These are phyloP conservation scores for Platorchestia sp. DNA, from an alignment of 1,140 invertebrate genomes.

Conservation along the genomic window DNA sequence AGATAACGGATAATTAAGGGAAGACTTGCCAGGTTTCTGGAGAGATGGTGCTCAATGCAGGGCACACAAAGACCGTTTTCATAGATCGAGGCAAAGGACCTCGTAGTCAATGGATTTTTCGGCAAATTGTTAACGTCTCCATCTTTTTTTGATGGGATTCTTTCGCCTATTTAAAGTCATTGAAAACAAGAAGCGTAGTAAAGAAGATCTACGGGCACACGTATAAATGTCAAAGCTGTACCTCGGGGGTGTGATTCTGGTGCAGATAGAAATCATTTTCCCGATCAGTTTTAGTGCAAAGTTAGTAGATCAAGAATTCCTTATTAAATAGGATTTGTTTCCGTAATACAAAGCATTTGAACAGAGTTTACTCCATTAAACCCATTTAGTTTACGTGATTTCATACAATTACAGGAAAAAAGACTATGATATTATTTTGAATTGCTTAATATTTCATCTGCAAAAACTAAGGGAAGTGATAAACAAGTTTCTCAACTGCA, in stretches of 20 bases:
- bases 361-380: too few species aligned
- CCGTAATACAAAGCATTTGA: too few species aligned
- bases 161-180: neutral
- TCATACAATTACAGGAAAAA: too few species aligned
- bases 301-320: too few species aligned
- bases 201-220: neutral
- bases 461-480: too few species aligned
- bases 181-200: neutral
- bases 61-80: constrained; percentile 1
- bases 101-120: neutral
- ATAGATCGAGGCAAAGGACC: constrained; percentile 2
- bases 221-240: neutral
- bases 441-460: too few species aligned
- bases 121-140: constrained; percentile 21
- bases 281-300: neutral
- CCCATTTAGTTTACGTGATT: too few species aligned
- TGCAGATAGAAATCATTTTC: neutral
- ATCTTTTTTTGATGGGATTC: constrained; percentile 27
- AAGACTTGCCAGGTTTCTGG: neutral
- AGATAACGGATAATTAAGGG: constrained; percentile 28
- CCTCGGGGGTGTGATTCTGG: neutral
- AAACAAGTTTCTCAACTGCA: too few species aligned
- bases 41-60: neutral
- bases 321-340: too few species aligned
- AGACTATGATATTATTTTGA: too few species aligned